A percentile compares a stretch with the other conserved stretches of the same genome.
phyloP scores from a whole-genome alignment of 2,888 invertebrate species.

The Xanthorhoe designata region DNA sequence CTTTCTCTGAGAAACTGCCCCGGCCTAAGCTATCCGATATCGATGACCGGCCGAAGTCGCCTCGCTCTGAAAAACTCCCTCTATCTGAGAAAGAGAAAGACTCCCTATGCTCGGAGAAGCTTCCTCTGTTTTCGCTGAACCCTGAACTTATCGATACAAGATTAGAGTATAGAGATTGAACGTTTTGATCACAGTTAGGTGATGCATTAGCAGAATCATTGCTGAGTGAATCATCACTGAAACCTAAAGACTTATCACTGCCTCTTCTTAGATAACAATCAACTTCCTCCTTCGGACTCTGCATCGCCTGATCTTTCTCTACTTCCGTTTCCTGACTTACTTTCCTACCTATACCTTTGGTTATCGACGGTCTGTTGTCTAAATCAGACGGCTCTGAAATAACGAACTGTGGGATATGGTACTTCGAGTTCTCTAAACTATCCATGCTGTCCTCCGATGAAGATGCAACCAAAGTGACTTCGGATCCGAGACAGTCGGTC shows the following conservation, averaged over 20 bases:
- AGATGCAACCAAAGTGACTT: conserved; percentile 92
- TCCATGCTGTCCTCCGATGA: conserved; percentile 91
- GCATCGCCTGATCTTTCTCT: conserved; percentile 71
- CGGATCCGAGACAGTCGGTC: conserved; percentile 95
- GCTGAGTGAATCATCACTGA: conserved; percentile 90
- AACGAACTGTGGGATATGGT: conserved; percentile 87
- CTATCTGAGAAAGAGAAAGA: conserved; percentile 80
- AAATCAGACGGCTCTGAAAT: conserved; percentile 90
- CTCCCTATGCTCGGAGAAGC: conserved; percentile 79
- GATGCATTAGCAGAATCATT: conserved; percentile 86
- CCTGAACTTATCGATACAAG: conserved; percentile 86
- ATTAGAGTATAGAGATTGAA: conserved; percentile 80
- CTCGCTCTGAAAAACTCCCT: conserved; percentile 79
- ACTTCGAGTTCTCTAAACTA: conserved; percentile 86
- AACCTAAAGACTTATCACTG: conserved; percentile 89
- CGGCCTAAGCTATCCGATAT: conserved; percentile 82
- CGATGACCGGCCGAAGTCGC: conserved; percentile 74
- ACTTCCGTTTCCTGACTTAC: conserved; percentile 88
- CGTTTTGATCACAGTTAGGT: conserved; percentile 83
- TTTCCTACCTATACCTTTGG: conserved; percentile 90
- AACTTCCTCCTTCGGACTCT: conserved; percentile 69
- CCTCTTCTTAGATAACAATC: conserved; percentile 86
- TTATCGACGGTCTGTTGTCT: conserved; percentile 91
- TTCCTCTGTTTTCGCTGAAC: conserved; percentile 84
- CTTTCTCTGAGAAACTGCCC: conserved; percentile 76